These are phyloP conservation scores for Rhabdophis nuchalis DNA, from an alignment of 2,797 vertebrate species.

Conservation along the genomic window DNA sequence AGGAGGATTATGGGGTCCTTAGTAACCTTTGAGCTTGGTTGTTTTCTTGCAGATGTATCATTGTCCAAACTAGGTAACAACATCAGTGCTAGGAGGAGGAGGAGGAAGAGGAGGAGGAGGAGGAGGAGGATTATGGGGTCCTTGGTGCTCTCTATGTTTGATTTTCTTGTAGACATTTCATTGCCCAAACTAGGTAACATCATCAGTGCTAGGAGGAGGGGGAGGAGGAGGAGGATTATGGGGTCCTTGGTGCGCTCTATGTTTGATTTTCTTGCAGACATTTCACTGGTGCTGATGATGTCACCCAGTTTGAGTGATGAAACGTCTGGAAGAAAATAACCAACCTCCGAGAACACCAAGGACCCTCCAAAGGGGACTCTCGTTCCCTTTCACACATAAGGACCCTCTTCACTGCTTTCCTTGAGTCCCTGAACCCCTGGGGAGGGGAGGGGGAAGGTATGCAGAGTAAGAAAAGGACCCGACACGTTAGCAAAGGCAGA, in stretches of 20 bases:
- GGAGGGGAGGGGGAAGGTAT: background rate
- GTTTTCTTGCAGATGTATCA: too few species aligned
- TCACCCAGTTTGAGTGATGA: background rate
- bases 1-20: too few species aligned
- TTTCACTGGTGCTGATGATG: background rate
- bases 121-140: background rate
- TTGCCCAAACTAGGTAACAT: too few species aligned
- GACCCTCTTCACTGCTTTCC: background rate
- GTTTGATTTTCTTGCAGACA: background rate
- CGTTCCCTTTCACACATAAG: background rate
- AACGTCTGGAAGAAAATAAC: fast-evolving
- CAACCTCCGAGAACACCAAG: background rate
- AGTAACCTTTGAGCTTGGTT: too few species aligned
- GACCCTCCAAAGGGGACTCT: background rate
- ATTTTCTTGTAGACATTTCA: too few species aligned
- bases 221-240: background rate
- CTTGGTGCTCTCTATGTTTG: background rate
- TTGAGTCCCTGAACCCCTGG: background rate
- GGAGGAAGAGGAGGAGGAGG: too few species aligned
- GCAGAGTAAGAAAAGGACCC: background rate
- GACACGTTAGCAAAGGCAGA: background rate
- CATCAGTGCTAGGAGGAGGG: too few species aligned
- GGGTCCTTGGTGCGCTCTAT: background rate
- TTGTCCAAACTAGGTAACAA: too few species aligned
- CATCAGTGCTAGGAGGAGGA: too few species aligned